These are phyloP conservation scores for Anadara kagoshimensis DNA, from an alignment of 1,140 invertebrate species.

Conservation along the genomic window DNA sequence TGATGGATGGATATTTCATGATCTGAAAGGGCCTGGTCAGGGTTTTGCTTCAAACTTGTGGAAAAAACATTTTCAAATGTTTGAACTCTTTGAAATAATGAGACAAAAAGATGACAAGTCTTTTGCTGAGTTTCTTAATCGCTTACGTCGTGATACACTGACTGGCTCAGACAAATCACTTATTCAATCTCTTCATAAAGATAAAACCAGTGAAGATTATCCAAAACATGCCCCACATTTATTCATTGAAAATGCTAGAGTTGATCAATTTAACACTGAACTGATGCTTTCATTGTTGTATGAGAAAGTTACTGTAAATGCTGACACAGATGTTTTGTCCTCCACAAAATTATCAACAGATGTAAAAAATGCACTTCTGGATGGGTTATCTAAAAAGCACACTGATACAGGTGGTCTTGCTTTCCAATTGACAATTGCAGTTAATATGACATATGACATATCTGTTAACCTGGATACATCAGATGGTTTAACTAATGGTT, in stretches of 20 bases:
- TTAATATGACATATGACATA: constrained; percentile 21
- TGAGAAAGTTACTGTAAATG: not conserved
- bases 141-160: constrained; percentile 25
- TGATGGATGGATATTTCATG: constrained; percentile 49
- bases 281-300: not conserved
- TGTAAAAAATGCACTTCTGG: not conserved
- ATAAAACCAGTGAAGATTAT: not conserved
- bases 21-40: constrained; percentile 18
- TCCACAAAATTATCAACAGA: not conserved
- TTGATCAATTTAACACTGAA: not conserved
- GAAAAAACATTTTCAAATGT: constrained; percentile 42
- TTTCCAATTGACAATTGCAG: not conserved
- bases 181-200: not conserved
- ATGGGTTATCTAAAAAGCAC: not conserved
- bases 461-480: constrained; percentile 16
- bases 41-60: constrained; percentile 45
- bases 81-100: constrained; percentile 50
- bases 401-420: constrained; percentile 1
- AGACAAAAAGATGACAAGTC: constrained; percentile 47
- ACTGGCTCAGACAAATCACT: constrained; percentile 22
- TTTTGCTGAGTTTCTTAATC: constrained; percentile 46
- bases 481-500: constrained; percentile 26
- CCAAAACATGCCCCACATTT: constrained; percentile 1
- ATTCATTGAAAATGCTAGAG: constrained; percentile 14
- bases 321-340: not conserved